Base-by-base conservation (phyloP, 2,797 vertebrate genomes). In the Ctenosaura bakeri region DNA sequence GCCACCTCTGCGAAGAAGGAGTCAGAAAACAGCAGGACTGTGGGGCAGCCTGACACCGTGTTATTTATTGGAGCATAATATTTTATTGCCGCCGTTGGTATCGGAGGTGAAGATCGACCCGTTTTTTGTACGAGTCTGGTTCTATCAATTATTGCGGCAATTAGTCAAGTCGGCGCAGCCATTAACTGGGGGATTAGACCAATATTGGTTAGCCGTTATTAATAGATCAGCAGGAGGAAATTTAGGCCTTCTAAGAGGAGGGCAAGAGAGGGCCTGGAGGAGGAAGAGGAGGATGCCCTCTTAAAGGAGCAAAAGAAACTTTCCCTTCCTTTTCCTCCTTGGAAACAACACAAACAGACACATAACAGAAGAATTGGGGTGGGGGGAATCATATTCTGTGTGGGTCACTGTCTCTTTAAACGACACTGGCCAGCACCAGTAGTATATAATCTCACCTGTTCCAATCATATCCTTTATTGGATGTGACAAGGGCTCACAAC, bases 91-190 rank as follows among this genome's bases (percentile, higher is more conserved):
- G 98, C 20, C 6, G 96, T 97, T 86, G 90, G 94, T 97, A 90
- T 66, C 92, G 4, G 74, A 93, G 96, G 95, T 97, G 96, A 96
- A 78, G 97, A 99, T 99, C 98, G 97, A 99, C 98, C 97, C 93
- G 96, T 97, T 69, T 69, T 59, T 26, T 95, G 96, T 79, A 95
- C 95, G 96, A 97, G 97, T 97, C 97, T 90, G 96, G 95, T 97
- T 98, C 98, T 98, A 98, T 99, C 98, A 98, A 98, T 99, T 98
- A 98, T 98, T 97, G 97, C 95, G 89, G 95, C 96, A 97, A 98
- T 99, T 98, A 98, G 98, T 98, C 98, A 98, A 97, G 97, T 97
- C 84, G 94, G 95, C 96, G 93, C 87, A 94, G 94, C 89, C 94
- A 95, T 97, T 95, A 96, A 92, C 91, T 82, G 95, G 96, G 96